These are phyloP conservation scores for Zaprionus africanus DNA, from an alignment of 1,140 invertebrate genomes.

Conservation along the genomic window DNA sequence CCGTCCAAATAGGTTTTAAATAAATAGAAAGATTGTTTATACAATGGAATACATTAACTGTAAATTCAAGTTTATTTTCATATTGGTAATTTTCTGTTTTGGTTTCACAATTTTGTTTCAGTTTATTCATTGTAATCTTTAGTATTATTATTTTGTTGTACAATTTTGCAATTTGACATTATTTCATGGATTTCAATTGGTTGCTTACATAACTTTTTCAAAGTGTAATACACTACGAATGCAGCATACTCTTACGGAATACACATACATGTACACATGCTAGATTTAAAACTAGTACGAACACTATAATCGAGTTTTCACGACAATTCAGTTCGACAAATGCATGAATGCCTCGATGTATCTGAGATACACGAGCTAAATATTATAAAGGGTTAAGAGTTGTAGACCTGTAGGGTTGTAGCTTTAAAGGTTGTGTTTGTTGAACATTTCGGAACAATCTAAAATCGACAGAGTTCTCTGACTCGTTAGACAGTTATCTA, in stretches of 20 bases:
- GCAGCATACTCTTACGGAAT: constrained; percentile 16
- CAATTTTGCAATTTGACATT: constrained; percentile 43
- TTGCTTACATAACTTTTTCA: constrained; percentile 26
- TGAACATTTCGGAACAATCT: constrained; percentile 4
- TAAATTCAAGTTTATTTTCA: constrained; percentile 27
- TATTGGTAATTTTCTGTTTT: constrained; percentile 18
- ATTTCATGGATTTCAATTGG: constrained; percentile 26
- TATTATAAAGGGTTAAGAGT: neutral
- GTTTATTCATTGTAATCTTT: constrained; percentile 5
- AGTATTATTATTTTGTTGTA: constrained; percentile 28
- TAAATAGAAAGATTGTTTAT: constrained; percentile 1
- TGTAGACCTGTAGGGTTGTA: neutral
- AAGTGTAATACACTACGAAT: constrained; percentile 27
- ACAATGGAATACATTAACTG: neutral
- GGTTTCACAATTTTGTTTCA: neutral
- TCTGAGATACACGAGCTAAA: neutral
- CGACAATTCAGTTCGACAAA: constrained; percentile 33
- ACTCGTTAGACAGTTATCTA: constrained; percentile 8
- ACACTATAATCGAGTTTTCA: constrained; percentile 16
- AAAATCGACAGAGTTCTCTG: neutral
- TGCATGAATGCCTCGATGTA: constrained; percentile 10
- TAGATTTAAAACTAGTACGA: constrained; percentile 30
- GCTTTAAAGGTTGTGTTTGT: neutral
- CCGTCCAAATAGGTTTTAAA: too few species aligned
- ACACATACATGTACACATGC: constrained; percentile 11